These are phyloP conservation scores for Lasioglossum marginatum DNA, from an alignment of 2,888 invertebrate genomes.

Conservation along the genomic window DNA sequence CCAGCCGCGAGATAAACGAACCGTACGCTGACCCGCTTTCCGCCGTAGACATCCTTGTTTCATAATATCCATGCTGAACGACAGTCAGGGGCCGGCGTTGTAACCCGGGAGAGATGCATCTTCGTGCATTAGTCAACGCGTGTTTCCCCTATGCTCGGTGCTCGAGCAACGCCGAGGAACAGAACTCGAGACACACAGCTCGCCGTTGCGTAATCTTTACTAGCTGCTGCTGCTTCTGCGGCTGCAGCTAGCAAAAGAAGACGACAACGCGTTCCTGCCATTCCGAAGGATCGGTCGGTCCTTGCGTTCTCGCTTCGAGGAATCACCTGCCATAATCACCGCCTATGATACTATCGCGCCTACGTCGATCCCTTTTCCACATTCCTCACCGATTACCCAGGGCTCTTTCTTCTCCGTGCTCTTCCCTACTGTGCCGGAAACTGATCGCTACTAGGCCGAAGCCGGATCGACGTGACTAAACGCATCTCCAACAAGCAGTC, in stretches of 20 bases:
- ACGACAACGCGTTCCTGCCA: slow-evolving; percentile 56
- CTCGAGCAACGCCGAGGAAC: slow-evolving; percentile 33
- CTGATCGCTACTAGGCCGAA: background rate
- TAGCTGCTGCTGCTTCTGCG: background rate
- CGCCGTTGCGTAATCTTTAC: slow-evolving; percentile 47
- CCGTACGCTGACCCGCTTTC: slow-evolving; percentile 79
- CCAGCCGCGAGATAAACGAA: slow-evolving; percentile 74
- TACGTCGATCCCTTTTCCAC: slow-evolving; percentile 10
- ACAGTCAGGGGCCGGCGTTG: slow-evolving; percentile 50
- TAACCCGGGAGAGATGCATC: slow-evolving; percentile 53
- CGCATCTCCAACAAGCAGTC: background rate
- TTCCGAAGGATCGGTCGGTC: slow-evolving; percentile 62
- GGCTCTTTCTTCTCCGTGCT: background rate
- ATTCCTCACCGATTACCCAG: background rate
- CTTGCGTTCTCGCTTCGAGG: slow-evolving; percentile 19
- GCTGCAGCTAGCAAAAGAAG: slow-evolving; percentile 28
- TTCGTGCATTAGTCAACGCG: slow-evolving; percentile 61
- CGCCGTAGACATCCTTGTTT: slow-evolving; percentile 78
- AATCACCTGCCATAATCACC: slow-evolving; percentile 3
- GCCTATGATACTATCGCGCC: background rate
- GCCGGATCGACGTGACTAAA: background rate
- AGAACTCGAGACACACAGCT: slow-evolving; percentile 20
- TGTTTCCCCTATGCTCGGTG: slow-evolving; percentile 32
- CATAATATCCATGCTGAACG: slow-evolving; percentile 69
- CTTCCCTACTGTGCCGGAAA: background rate